phyloP scores from a whole-genome alignment of 2,113 vertebrate genomes.

The Tachycineta bicolor region DNA sequence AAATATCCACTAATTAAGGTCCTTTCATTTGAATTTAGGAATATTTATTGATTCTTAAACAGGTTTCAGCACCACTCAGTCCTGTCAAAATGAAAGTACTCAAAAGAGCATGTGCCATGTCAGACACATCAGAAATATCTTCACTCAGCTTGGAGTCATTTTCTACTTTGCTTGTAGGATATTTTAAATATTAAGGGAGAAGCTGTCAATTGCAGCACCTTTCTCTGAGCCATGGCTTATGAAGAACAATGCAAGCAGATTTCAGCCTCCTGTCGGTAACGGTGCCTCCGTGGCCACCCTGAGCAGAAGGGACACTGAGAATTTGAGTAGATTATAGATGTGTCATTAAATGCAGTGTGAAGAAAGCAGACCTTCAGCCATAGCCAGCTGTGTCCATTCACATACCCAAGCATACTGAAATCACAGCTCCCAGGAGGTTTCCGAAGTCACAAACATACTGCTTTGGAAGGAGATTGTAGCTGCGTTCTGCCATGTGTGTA shows the following conservation, averaged over 20 bases:
- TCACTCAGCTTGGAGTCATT: not conserved
- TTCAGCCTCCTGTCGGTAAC: not conserved
- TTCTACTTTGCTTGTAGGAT: not conserved
- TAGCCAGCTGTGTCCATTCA: not conserved
- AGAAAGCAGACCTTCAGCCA: not conserved
- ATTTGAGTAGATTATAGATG: not conserved
- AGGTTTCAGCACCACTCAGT: not conserved
- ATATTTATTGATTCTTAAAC: not conserved
- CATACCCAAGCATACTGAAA: not conserved
- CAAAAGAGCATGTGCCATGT: not conserved
- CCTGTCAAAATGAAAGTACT: not conserved
- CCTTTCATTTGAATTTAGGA: not conserved
- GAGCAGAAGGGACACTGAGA: not conserved
- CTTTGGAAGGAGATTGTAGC: not conserved
- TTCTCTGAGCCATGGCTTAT: not conserved
- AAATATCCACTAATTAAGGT: not conserved
- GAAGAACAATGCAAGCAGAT: not conserved
- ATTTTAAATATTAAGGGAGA: not conserved
- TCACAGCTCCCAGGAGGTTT: not conserved
- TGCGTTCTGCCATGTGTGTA: accelerated
- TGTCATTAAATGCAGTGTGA: not conserved
- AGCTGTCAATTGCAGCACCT: not conserved
- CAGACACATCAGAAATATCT: not conserved
- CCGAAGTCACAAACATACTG: not conserved
- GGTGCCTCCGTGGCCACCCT: not conserved